Evolutionary conservation across 2,888 invertebrate genomes (phyloP).

Genomic region (Ochropleura plecta): DNA sequence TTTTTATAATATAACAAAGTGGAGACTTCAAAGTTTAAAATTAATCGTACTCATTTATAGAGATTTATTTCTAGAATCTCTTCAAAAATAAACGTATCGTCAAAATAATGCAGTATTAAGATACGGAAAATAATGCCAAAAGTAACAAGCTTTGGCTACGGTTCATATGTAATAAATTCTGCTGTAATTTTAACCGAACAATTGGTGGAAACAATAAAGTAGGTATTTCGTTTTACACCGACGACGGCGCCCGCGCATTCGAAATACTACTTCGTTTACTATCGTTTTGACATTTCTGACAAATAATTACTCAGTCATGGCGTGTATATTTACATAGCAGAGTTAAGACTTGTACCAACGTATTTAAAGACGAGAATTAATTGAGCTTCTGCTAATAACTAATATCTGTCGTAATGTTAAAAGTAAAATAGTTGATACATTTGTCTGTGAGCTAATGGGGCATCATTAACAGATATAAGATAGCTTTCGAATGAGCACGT

Average conservation of each 20-base stretch:
- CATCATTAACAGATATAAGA: not conserved
- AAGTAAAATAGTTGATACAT: not conserved
- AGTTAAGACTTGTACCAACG: slow-evolving; percentile 13
- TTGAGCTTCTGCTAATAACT: slow-evolving; percentile 21
- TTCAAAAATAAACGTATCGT: slow-evolving; percentile 33
- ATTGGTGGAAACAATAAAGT: slow-evolving; percentile 40
- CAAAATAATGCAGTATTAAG: slow-evolving; percentile 37
- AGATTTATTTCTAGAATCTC: slow-evolving; percentile 42
- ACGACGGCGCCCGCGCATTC: slow-evolving; percentile 23
- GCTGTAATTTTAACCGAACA: slow-evolving; percentile 51
- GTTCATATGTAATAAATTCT: slow-evolving; percentile 46
- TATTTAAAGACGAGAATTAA: slow-evolving; percentile 15
- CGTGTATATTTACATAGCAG: slow-evolving; percentile 28
- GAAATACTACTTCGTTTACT: slow-evolving; percentile 48
- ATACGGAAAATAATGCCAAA: slow-evolving; percentile 34
- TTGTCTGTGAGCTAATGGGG: slow-evolving; percentile 1
- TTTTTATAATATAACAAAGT: slow-evolving; percentile 43
- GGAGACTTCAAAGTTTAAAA: slow-evolving; percentile 45
- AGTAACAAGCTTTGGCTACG: slow-evolving; percentile 47
- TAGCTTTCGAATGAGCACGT: not conserved
- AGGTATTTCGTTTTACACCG: slow-evolving; percentile 35
- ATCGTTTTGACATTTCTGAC: slow-evolving; percentile 58
- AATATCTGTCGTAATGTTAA: not conserved
- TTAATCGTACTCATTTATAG: slow-evolving; percentile 33
- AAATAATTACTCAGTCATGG: slow-evolving; percentile 45